These are phyloP conservation scores for Zaprionus camerounensis DNA, from an alignment of 1,140 invertebrate species.

Conservation along the genomic window DNA sequence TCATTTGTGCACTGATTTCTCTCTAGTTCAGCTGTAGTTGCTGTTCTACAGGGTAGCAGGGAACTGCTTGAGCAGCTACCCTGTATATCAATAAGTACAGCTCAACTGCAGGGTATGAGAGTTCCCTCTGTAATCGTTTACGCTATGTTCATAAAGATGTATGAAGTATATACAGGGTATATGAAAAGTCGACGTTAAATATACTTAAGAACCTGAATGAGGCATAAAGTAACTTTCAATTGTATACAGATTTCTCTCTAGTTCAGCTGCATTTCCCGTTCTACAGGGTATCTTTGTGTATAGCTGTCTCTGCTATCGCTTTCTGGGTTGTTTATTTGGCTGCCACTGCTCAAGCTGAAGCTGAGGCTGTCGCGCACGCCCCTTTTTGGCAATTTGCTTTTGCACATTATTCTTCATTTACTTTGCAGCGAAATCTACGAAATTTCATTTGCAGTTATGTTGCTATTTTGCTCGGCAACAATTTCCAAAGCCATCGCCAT, in stretches of 20 bases:
- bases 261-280: not conserved
- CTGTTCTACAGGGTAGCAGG: no score
- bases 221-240: no score
- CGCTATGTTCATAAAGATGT: no score
- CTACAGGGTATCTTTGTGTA: not conserved
- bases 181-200: not conserved
- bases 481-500: constrained; percentile 18
- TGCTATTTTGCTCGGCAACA: constrained; percentile 64
- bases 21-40: no score
- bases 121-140: no score
- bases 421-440: constrained; percentile 75
- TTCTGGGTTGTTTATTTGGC: constrained; percentile 12
- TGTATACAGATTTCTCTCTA: not conserved
- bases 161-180: not conserved
- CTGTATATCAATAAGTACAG: no score
- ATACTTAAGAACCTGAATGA: no score
- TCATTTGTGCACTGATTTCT: no score
- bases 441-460: constrained; percentile 82
- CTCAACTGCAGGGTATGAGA: no score
- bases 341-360: not conserved
- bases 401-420: constrained; percentile 81
- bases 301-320: not conserved
- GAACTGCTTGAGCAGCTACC: no score
- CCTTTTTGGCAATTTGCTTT: constrained; percentile 72
- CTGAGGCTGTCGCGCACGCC: constrained; percentile 15